These are phyloP conservation scores for Tetraodon nigroviridis DNA, from an alignment of 2,113 vertebrate genomes.

Conservation along the genomic window DNA sequence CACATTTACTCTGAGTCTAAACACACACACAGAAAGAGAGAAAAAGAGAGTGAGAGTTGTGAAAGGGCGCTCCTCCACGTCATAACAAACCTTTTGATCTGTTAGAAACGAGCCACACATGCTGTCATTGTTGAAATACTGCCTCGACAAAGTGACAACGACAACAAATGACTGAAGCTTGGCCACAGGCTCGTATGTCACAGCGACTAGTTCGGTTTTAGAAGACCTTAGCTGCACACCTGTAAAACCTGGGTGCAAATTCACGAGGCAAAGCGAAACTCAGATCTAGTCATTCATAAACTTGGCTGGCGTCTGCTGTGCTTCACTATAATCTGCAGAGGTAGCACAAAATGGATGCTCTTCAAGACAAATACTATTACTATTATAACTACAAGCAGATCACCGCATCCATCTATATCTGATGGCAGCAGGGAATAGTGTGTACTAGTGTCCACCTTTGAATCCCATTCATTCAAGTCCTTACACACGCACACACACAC, in stretches of 20 bases:
- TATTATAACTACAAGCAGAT: constrained; percentile 43
- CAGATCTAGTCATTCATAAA: constrained; percentile 14
- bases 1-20: constrained; percentile 7
- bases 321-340: constrained; percentile 14
- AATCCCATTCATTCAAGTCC: constrained; percentile 58
- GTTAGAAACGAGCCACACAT: constrained; percentile 45
- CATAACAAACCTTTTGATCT: constrained; percentile 54
- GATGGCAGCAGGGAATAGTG: constrained; percentile 46
- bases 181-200: constrained; percentile 66
- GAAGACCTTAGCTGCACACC: constrained; percentile 37
- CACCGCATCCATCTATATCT: constrained; percentile 44
- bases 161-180: constrained; percentile 50
- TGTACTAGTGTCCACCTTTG: constrained; percentile 57
- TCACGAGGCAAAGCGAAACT: no score
- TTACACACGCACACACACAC: constrained; percentile 21
- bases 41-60: neutral
- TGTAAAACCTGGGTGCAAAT: no score
- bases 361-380: constrained; percentile 25
- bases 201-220: constrained; percentile 38
- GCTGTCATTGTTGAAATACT: constrained; percentile 58
- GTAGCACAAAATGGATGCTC: constrained; percentile 25
- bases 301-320: neutral
- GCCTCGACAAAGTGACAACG: constrained; percentile 55
- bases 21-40: constrained; percentile 19
- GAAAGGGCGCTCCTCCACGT: constrained; percentile 13